These are phyloP conservation scores for Pterocles burchelli DNA, from an alignment of 2,113 vertebrate genomes.

Conservation along the genomic window DNA sequence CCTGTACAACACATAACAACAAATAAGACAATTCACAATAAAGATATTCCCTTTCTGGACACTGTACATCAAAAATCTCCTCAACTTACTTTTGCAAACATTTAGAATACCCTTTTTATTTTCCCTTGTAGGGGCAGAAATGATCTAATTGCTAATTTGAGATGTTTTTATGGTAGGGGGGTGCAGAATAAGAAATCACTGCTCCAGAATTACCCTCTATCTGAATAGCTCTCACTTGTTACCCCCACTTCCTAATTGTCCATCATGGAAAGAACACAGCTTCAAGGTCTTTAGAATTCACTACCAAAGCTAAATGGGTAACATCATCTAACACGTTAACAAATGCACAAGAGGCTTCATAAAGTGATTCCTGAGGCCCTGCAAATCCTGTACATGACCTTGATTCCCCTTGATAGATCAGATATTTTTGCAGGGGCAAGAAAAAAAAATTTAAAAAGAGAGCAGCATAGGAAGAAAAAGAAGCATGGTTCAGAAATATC, in stretches of 20 bases:
- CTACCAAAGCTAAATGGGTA: neutral
- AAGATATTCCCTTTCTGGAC: neutral
- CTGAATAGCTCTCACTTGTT: neutral
- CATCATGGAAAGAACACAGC: neutral
- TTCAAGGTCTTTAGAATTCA: neutral
- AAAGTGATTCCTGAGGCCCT: neutral
- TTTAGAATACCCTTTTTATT: neutral
- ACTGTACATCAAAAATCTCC: neutral
- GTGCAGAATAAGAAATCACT: neutral
- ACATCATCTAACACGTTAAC: neutral
- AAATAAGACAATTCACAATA: neutral
- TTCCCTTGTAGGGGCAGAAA: neutral
- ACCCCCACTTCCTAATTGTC: neutral
- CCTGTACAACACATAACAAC: constrained; percentile 32
- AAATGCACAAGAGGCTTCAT: neutral
- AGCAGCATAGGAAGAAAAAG: neutral
- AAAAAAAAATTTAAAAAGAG: neutral
- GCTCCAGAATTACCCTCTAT: neutral
- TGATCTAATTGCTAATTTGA: neutral
- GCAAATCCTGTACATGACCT: neutral
- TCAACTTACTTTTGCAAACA: neutral
- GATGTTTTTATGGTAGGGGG: neutral
- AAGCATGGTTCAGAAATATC: neutral
- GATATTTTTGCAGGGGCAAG: neutral
- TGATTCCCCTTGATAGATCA: neutral